Percentiles rank a stretch among this genome's conserved stretches.
These are phyloP conservation scores for Halcyon leucocephala DNA, from an alignment of 2,797 vertebrate genomes.

Conservation along the genomic window DNA sequence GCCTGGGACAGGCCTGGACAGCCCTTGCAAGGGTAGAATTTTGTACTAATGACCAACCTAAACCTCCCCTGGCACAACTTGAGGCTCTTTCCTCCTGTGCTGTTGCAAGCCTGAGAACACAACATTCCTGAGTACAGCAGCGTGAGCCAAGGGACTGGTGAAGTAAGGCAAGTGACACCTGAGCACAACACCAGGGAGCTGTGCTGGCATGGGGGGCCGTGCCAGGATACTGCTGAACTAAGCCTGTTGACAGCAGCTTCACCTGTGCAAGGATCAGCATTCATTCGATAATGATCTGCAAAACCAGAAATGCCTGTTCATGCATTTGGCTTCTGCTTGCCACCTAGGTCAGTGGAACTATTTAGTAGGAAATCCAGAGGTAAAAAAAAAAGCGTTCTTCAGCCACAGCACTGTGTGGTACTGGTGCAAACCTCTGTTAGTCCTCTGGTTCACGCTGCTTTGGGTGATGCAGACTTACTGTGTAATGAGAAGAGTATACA, in stretches of 20 bases:
- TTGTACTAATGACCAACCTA: neutral
- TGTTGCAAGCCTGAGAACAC: fast-evolving
- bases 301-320: neutral
- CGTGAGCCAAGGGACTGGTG: fast-evolving
- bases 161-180: neutral
- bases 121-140: fast-evolving
- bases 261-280: neutral
- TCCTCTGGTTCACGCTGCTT: neutral
- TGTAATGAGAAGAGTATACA: neutral
- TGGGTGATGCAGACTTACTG: neutral
- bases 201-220: fast-evolving
- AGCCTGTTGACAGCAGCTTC: neutral
- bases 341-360: neutral
- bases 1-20: neutral
- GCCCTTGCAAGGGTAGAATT: neutral
- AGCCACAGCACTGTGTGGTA: fast-evolving
- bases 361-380: neutral
- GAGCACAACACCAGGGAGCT: fast-evolving
- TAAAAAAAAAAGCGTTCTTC: neutral
- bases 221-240: neutral
- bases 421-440: neutral
- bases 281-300: fast-evolving
- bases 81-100: neutral
- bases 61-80: neutral
- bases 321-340: fast-evolving